Conservation (phyloP, 1,140 invertebrate genomes). For the Cydia strobilella region DNA sequence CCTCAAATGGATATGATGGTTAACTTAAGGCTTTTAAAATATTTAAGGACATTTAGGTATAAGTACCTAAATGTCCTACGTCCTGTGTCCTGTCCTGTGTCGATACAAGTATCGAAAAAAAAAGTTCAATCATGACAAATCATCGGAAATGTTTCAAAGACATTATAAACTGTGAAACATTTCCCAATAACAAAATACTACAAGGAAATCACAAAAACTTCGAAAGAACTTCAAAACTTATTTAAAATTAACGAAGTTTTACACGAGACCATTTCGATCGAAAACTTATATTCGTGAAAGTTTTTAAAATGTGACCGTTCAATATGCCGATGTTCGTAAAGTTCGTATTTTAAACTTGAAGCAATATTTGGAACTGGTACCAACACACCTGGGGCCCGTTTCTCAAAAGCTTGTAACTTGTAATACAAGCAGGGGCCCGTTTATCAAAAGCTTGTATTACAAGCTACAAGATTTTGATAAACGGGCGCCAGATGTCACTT, state of each 20-base stretch:
- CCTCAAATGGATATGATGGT: too few relatives aligned
- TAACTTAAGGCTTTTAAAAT: too few relatives aligned
- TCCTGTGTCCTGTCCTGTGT: too few relatives aligned
- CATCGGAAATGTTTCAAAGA: too few relatives aligned
- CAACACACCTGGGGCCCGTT: background rate
- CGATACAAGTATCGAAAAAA: too few relatives aligned
- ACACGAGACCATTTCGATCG: background rate
- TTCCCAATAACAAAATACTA: too few relatives aligned
- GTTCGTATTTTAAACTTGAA: background rate
- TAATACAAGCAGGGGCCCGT: background rate
- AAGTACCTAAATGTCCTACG: too few relatives aligned
- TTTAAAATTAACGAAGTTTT: conserved; percentile 15
- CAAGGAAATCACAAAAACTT: background rate
- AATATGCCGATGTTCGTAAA: conserved; percentile 4
- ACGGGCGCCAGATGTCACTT: too few relatives aligned
- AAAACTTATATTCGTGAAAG: background rate
- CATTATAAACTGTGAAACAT: too few relatives aligned
- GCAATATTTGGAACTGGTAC: background rate
- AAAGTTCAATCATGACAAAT: too few relatives aligned
- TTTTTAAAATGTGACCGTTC: conserved; percentile 10
- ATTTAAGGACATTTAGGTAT: too few relatives aligned
- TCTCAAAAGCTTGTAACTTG: background rate
- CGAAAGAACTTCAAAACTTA: background rate
- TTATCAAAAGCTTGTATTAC: background rate
- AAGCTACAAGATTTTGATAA: too few relatives aligned